Evolutionary conservation across 2,888 invertebrate genomes (phyloP), one percentile per base, ranked within the genome.

Genomic region (Cremastinae sp.): DNA sequence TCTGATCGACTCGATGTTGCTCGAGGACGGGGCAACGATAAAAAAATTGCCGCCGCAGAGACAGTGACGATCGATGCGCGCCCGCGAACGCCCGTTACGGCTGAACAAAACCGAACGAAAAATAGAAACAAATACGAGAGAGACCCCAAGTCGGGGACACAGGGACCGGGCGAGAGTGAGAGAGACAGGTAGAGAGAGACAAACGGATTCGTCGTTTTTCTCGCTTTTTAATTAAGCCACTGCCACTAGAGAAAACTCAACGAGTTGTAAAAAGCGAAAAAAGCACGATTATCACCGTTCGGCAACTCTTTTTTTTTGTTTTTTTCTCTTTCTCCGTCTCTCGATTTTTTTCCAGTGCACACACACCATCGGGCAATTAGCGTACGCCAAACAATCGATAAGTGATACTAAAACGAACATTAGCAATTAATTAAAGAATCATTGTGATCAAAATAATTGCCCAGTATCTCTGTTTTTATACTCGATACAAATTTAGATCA

Each of bases 51-150:
- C 61, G 65, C 61, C 77, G 38, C 61, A 56, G 28, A 66, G 47
- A 61, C 56, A 74, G 70, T 74, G 77, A 74, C 73, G 56, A 74
- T 41, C 47, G 64, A 73, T 62, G 47, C 47, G 41, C 54, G 34
- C 16, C 54, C 18, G 45, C n/a, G 41, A 22, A 70, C 53, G 38
- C 12, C 49, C 28, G 66, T 68, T 41, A 12, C 10, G 34, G 56
- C 47, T 61, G 18, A 10, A 12, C 53, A 47, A 54, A 20, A 43
- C 43, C 3, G 3, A 16, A 28, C 12, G 10, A n/a, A 1, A 41
- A 12, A 41, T n/a, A 9, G 41, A 2, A 28, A 28, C 28, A 28
- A 28, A 28, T 3, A 28, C 2, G 28, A 28, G 28, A 28, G 28
- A 5, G 5, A 28, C 5, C n/a, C n/a, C n/a, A n/a, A n/a, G n/a